Conservation (phyloP, 2,797 vertebrate genomes). For the Clamator glandarius region DNA sequence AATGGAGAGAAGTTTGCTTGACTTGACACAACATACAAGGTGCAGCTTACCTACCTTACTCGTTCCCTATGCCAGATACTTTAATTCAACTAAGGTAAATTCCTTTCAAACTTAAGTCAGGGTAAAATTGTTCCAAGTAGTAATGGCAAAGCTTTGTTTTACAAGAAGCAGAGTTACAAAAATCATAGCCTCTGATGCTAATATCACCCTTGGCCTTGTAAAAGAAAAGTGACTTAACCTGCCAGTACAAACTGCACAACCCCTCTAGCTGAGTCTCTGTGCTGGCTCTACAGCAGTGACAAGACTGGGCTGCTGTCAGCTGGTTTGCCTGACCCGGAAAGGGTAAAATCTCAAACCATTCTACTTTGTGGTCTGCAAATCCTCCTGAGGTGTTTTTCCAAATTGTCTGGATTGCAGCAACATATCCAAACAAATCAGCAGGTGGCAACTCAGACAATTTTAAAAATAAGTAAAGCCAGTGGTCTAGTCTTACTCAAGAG, state of each 20-base stretch:
- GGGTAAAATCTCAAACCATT: background rate
- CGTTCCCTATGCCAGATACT: background rate
- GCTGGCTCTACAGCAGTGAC: background rate
- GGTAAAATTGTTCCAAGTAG: background rate
- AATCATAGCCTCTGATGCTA: background rate
- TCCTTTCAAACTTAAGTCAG: background rate
- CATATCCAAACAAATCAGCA: background rate
- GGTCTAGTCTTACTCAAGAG: background rate
- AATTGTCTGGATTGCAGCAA: background rate
- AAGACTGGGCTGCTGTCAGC: background rate
- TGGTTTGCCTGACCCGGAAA: background rate
- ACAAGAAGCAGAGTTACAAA: background rate
- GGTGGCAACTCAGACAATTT: background rate
- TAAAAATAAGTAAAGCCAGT: background rate
- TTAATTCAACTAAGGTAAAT: background rate
- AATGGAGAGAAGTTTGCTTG: background rate
- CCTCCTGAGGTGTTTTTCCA: background rate
- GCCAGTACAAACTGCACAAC: background rate
- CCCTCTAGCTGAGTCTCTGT: background rate
- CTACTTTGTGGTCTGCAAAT: background rate
- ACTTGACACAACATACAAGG: background rate
- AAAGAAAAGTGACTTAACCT: background rate
- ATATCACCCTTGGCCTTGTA: background rate
- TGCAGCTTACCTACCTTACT: background rate
- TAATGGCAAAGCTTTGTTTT: background rate